Percentiles rank a stretch among this genome's conserved stretches.
phyloP scores from a whole-genome alignment of 2,113 vertebrate genomes.

The Centropristis striata region DNA sequence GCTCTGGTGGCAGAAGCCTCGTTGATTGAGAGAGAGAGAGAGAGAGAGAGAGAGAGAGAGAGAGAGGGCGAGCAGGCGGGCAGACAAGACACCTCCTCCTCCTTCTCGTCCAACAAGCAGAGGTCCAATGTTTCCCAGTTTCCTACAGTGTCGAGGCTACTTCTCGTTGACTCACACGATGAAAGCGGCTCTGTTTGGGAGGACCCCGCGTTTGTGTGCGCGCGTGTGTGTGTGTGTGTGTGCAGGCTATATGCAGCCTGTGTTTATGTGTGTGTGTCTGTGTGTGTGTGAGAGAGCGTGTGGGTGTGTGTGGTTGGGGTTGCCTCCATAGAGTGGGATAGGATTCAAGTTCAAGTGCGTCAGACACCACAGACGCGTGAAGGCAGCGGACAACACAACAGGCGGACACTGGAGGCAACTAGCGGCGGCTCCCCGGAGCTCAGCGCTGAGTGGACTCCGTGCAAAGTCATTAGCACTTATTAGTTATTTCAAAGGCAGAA shows the following conservation, averaged over 20 bases:
- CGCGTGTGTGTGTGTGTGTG: constrained; percentile 83
- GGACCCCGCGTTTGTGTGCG: constrained; percentile 84
- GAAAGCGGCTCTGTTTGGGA: constrained; percentile 92
- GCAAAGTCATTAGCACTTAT: constrained; percentile 5
- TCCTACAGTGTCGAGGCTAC: constrained; percentile 72
- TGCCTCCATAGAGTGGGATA: constrained; percentile 94
- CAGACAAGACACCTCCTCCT: constrained; percentile 82
- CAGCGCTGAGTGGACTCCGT: background rate
- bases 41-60: constrained; percentile 43
- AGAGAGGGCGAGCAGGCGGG: constrained; percentile 54
- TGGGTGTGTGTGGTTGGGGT: constrained; percentile 91
- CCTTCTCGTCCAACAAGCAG: constrained; percentile 80
- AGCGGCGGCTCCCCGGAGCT: constrained; percentile 88
- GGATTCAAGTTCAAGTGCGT: constrained; percentile 98
- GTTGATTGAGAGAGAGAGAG: constrained; percentile 76
- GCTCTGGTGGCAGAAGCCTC: constrained; percentile 76
- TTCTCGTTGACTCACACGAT: constrained; percentile 85
- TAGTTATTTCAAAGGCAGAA: background rate
- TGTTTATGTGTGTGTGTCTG: constrained; percentile 91
- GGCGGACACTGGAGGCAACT: constrained; percentile 91
- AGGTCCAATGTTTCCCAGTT: constrained; percentile 82
- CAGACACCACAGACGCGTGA: constrained; percentile 82
- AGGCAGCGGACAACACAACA: constrained; percentile 79
- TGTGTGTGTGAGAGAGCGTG: constrained; percentile 90
- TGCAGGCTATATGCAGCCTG: constrained; percentile 76